Evolutionary conservation across 2,797 vertebrate genomes (phyloP), one percentile per base, ranked within the genome.

Genomic region (Anableps anableps): DNA sequence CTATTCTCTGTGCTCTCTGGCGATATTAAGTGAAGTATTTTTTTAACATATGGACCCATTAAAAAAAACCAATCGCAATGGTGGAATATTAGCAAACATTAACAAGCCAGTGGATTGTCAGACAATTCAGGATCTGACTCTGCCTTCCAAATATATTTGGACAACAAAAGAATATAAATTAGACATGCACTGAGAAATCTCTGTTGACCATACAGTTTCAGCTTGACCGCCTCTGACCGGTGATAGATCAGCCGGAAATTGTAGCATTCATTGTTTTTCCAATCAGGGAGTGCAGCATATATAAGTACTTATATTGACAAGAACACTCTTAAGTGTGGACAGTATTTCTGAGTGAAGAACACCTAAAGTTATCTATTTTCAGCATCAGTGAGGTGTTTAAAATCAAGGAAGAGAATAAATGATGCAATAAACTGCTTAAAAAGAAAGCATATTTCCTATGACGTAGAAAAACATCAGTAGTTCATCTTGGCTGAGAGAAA

Each of bases 1-100:
- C 68, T 43, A 47, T 79, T 29, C 60, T 7, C 79, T 73, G 43
- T 62, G 76, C 62, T 83, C 74, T 80, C 80, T 53, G 66, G 74
- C 34, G 66, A 78, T 88, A 80, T 81, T 72, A 87, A 75, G n/a
- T 21, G 0, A 88, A 58, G 50, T 72, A 80, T 74, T 89, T 88
- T 50, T 88, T 93, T 79, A 82, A 51, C 76, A 92, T 84, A 86
- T 87, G 84, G 88, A 82, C 95, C 84, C 88, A 85, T 89, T 82
- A 89, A 92, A 91, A 88, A 92, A 94, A 95, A 85, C 82, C 86
- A 79, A 88, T 88, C 72, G 86, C 89, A 90, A 94, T 92, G 83
- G 84, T 91, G 80, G 83, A 92, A 82, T 76, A 88, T 92, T 79
- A 74, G 86, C 73, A 83, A 85, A 89, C 86, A 83, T 89, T 89